Conservation (phyloP, 2,797 vertebrate genomes). For the Mus caroli region DNA sequence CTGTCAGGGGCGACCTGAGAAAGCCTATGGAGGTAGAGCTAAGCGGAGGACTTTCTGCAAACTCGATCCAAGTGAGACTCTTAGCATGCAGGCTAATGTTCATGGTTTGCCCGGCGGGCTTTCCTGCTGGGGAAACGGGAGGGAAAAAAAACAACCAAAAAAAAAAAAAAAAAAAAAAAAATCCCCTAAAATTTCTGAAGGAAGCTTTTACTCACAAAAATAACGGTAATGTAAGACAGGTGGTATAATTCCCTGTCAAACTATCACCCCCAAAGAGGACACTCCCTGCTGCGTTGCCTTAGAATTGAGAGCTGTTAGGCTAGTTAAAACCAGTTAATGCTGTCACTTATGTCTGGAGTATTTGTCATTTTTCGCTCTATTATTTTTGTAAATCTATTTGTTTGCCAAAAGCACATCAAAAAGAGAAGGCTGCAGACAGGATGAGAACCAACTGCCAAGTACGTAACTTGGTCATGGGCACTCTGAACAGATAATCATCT, state of each 20-base stretch:
- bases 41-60: not conserved
- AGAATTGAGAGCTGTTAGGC: not conserved
- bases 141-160: not conserved
- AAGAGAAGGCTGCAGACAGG: not conserved
- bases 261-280: not conserved
- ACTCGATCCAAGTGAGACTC: not conserved
- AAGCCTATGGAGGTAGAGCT: not conserved
- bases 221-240: not conserved
- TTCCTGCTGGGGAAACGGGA: conserved; percentile 28
- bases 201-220: conserved; percentile 63
- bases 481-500: not conserved
- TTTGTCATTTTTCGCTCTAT: conserved; percentile 40
- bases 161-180: not conserved
- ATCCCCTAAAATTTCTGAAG: conserved; percentile 45
- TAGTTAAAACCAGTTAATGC: not conserved
- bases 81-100: not conserved
- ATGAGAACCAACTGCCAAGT: not conserved
- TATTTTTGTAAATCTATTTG: conserved; percentile 33
- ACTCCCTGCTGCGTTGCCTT: not conserved
- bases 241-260: conserved; percentile 46
- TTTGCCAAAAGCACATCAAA: not conserved
- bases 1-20: not conserved
- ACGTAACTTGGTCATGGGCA: not conserved
- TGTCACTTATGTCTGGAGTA: not conserved
- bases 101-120: not conserved